A percentile compares a stretch with the other conserved stretches of the same genome.
These are phyloP conservation scores for Anser cygnoides DNA, from an alignment of 2,113 vertebrate genomes.

Conservation along the genomic window DNA sequence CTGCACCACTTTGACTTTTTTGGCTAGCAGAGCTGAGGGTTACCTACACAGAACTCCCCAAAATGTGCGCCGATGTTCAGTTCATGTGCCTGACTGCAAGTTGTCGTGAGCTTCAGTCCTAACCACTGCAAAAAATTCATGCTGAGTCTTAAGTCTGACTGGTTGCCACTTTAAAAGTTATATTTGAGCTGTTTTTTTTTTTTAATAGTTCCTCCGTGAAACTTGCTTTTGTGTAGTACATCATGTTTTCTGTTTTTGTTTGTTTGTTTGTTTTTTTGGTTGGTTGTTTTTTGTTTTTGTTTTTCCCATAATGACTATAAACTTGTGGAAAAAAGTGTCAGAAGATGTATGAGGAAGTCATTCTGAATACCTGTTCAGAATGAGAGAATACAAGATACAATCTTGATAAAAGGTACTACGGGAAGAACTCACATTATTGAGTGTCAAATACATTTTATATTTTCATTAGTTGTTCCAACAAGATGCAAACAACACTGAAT, in stretches of 20 bases:
- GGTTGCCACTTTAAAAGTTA: neutral
- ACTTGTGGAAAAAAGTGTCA: accelerated
- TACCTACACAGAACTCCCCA: neutral
- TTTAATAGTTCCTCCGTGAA: neutral
- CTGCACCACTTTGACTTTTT: neutral
- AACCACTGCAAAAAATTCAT: accelerated
- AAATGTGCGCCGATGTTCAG: neutral
- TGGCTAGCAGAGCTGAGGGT: neutral
- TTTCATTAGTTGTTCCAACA: neutral
- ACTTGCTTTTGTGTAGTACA: neutral
- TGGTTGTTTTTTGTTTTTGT: neutral
- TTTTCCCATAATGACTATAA: neutral
- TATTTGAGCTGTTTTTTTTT: neutral
- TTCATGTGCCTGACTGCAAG: accelerated
- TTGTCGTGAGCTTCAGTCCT: neutral
- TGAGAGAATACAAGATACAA: neutral
- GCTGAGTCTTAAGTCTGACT: neutral
- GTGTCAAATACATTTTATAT: neutral
- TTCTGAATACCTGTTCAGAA: neutral
- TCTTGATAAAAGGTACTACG: neutral
- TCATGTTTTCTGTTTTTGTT: neutral
- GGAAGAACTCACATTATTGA: neutral
- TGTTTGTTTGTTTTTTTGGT: too few species aligned
- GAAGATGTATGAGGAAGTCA: neutral
- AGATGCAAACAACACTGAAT: accelerated